Percentiles rank a stretch among this genome's conserved stretches.
These are phyloP conservation scores for Acanthaster planci DNA, from an alignment of 35 echinoderm and acorn worm genomes.

Conservation along the genomic window DNA sequence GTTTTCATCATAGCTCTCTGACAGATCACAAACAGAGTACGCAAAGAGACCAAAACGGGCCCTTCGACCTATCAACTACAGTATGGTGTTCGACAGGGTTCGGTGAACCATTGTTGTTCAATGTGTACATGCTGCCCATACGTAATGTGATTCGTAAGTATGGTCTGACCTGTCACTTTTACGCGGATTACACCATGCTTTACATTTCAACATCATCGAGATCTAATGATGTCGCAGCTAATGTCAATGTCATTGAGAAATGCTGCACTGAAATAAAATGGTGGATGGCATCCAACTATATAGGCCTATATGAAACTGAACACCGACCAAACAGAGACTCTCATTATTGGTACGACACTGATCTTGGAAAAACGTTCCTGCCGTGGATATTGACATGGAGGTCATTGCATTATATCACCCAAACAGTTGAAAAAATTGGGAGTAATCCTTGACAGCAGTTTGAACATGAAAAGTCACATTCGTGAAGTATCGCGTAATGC, in stretches of 20 bases:
- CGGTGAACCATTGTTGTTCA: conserved; percentile 67
- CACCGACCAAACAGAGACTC: neutral
- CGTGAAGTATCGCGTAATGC: neutral
- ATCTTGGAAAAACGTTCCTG: neutral
- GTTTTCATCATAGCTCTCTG: conserved; percentile 52
- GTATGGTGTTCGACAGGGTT: conserved; percentile 67
- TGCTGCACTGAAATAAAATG: neutral
- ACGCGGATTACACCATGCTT: conserved; percentile 72
- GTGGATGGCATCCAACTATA: neutral
- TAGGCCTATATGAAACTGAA: neutral
- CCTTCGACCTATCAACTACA: conserved; percentile 20
- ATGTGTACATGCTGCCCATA: conserved; percentile 56
- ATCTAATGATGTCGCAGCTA: conserved; percentile 5
- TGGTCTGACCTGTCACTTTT: conserved; percentile 44
- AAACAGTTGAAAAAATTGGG: neutral
- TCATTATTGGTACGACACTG: neutral
- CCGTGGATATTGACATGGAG: neutral
- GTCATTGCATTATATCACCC: neutral
- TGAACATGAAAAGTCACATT: conserved; percentile 8
- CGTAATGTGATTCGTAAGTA: conserved; percentile 53
- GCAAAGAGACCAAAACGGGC: neutral
- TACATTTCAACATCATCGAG: conserved; percentile 39
- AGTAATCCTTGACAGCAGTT: neutral
- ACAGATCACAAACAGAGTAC: conserved; percentile 6
- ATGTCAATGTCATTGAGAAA: no score